A percentile compares a stretch with the other conserved stretches of the same genome.
Evolutionary conservation across 2,888 invertebrate species (phyloP).

Genomic region (Mesoligia furuncula): DNA sequence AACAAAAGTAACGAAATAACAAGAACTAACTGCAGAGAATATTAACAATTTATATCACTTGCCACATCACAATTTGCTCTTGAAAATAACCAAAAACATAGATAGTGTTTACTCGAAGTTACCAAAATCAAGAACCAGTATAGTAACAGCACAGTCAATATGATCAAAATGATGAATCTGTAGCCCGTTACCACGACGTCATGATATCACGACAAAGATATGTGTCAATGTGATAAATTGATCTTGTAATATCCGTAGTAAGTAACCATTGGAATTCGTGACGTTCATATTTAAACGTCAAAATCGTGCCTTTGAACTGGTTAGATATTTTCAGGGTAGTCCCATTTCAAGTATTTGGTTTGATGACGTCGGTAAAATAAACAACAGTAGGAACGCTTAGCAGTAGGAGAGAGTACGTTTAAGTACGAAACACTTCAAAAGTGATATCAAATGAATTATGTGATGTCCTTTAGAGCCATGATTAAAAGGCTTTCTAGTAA

Average conservation of each 20-base stretch:
- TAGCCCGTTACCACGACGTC: background rate
- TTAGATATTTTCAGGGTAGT: constrained; percentile 45
- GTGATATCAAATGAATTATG: background rate
- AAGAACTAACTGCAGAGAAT: background rate
- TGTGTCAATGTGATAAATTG: constrained; percentile 50
- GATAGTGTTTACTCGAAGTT: background rate
- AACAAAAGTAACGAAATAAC: background rate
- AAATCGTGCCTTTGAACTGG: constrained; percentile 26
- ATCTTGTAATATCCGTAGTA: constrained; percentile 22
- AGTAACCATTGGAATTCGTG: constrained; percentile 29
- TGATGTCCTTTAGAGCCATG: background rate
- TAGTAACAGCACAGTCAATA: background rate
- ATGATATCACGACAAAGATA: constrained; percentile 20
- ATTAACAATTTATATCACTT: background rate
- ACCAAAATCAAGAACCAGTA: background rate
- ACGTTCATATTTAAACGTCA: constrained; percentile 15
- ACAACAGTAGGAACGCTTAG: constrained; percentile 6
- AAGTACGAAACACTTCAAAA: background rate
- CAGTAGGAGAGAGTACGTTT: constrained; percentile 2
- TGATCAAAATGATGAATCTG: background rate
- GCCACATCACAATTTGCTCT: background rate
- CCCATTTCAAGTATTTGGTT: background rate
- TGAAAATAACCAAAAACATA: background rate
- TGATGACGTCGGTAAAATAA: constrained; percentile 23
- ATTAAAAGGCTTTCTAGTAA: constrained; percentile 20